These are phyloP conservation scores for Melieria crassipennis DNA, from an alignment of 2,888 invertebrate genomes.

Conservation along the genomic window DNA sequence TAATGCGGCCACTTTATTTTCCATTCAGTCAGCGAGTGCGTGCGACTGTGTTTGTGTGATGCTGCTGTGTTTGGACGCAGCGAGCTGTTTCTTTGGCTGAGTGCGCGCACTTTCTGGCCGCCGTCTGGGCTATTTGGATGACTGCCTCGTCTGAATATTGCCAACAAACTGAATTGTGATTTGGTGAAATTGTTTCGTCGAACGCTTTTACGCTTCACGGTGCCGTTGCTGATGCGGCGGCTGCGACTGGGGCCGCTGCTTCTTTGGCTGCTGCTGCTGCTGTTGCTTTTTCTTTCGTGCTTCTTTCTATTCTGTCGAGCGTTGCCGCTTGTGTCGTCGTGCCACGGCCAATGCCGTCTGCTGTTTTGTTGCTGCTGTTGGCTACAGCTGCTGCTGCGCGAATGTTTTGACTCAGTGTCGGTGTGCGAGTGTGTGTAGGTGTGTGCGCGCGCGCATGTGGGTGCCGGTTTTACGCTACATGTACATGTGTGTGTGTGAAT, in stretches of 20 bases:
- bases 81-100: slow-evolving; percentile 5
- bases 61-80: slow-evolving; percentile 6
- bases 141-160: slow-evolving; percentile 57
- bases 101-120: slow-evolving; percentile 36
- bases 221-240: slow-evolving; percentile 11
- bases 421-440: not conserved
- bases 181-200: slow-evolving; percentile 48
- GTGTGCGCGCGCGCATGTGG: not conserved
- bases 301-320: slow-evolving; percentile 7
- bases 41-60: not conserved
- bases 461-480: too few species aligned
- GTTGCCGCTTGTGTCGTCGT: not conserved
- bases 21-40: not conserved
- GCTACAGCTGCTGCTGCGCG: not conserved
- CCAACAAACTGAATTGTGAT: slow-evolving; percentile 57
- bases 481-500: too few species aligned
- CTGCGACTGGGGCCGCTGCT: slow-evolving; percentile 19
- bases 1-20: too few species aligned
- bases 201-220: slow-evolving; percentile 9
- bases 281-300: not conserved
- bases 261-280: slow-evolving; percentile 22
- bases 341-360: too few species aligned
- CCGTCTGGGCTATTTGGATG: too few species aligned
- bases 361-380: too few species aligned
- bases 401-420: not conserved